These are phyloP conservation scores for Anomalospiza imberbis DNA, from an alignment of 2,797 vertebrate species.

Conservation along the genomic window DNA sequence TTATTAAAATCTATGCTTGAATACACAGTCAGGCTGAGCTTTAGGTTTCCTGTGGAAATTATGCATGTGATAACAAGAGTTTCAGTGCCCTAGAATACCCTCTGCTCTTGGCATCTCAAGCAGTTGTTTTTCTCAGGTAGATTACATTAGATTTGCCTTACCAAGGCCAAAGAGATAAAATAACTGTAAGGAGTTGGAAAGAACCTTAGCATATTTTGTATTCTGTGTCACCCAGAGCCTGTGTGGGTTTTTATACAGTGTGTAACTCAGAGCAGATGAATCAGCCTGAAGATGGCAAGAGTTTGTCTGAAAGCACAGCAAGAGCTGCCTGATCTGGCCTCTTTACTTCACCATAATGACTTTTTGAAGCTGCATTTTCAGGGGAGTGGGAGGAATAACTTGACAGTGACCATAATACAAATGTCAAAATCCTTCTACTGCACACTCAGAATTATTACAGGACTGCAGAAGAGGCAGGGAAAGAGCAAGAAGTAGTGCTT, in stretches of 20 bases:
- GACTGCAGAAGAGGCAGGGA: neutral
- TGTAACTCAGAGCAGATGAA: neutral
- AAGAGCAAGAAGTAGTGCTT: neutral
- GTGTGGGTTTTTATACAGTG: neutral
- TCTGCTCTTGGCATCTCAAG: neutral
- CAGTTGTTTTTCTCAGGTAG: neutral
- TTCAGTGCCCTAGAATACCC: neutral
- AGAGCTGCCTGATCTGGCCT: neutral
- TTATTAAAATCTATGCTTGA: constrained; percentile 29
- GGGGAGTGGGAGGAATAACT: neutral
- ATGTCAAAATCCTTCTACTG: neutral
- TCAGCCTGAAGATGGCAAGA: neutral
- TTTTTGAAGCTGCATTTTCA: neutral
- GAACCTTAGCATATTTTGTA: neutral
- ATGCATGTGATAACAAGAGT: neutral
- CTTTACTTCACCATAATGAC: neutral
- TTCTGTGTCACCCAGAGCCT: neutral
- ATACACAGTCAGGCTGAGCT: neutral
- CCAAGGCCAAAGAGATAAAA: neutral
- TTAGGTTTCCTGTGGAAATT: neutral
- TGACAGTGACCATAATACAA: neutral
- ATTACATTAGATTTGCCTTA: neutral
- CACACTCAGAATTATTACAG: neutral
- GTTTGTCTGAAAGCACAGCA: neutral
- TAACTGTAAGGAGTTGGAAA: neutral